Conservation (phyloP, 2,113 vertebrate genomes). For the Circaetus gallicus region DNA sequence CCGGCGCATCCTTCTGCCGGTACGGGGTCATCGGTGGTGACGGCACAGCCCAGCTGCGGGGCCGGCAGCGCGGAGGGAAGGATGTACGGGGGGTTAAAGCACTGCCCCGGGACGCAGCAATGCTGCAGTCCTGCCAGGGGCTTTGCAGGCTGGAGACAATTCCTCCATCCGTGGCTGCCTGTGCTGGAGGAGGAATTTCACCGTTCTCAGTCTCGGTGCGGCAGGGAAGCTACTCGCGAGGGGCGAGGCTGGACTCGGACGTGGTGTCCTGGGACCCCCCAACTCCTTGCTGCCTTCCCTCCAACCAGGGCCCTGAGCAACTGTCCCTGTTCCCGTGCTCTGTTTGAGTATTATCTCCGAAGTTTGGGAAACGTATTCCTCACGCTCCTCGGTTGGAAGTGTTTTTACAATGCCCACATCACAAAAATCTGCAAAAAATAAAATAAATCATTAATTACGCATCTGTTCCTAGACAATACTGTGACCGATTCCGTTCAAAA, state of each 20-base stretch:
- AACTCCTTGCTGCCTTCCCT: not conserved
- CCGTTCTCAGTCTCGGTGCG: accelerated
- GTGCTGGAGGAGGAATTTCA: not conserved
- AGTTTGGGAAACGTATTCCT: not conserved
- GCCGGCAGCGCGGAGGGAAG: not conserved
- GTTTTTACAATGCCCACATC: not conserved
- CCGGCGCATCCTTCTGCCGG: accelerated
- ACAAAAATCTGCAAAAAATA: not conserved
- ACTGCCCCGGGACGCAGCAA: not conserved
- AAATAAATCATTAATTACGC: not conserved
- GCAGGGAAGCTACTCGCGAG: accelerated
- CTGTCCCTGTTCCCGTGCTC: not conserved
- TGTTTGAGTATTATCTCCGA: not conserved
- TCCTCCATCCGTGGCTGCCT: accelerated
- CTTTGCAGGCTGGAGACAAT: accelerated
- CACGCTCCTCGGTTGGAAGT: not conserved
- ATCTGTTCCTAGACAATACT: not conserved
- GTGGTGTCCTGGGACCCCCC: not conserved
- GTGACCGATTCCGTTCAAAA: not conserved
- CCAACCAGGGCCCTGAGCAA: accelerated
- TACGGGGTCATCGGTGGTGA: accelerated
- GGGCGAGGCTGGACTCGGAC: accelerated
- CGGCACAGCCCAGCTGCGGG: not conserved
- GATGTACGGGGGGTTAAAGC: not conserved
- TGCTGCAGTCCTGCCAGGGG: not conserved